Conservation (phyloP, 2,888 invertebrate species). For the Thelaira solivaga region DNA sequence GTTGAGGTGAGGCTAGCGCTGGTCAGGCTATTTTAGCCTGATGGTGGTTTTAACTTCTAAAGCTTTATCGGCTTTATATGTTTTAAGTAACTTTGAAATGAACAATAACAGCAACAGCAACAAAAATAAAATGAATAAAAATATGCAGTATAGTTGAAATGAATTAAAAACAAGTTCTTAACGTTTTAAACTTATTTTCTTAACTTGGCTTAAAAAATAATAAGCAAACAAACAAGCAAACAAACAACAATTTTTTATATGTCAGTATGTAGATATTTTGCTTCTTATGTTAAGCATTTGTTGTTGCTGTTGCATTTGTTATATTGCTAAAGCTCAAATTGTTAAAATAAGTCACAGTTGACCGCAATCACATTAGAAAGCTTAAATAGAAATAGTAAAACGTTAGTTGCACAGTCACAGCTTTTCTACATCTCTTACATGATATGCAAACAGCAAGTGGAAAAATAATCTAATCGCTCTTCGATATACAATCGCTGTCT, state of each 20-base stretch:
- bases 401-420: not conserved
- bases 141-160: constrained; percentile 33
- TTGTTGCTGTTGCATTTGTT: constrained; percentile 42
- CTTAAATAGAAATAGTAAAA: not conserved
- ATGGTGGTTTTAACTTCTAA: constrained; percentile 48
- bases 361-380: not conserved
- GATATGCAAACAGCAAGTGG: not conserved
- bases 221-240: no score
- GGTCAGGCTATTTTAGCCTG: constrained; percentile 22
- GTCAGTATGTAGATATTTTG: constrained; percentile 7
- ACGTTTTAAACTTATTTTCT: constrained; percentile 56
- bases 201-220: constrained; percentile 43
- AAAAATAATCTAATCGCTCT: not conserved
- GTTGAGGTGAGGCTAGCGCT: not conserved
- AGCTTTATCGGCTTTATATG: constrained; percentile 61
- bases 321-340: constrained; percentile 48
- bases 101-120: constrained; percentile 26
- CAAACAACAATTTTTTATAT: constrained; percentile 37
- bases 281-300: constrained; percentile 32
- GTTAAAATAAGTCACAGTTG: constrained; percentile 35
- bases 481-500: no score
- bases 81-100: constrained; percentile 52
- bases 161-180: constrained; percentile 61
- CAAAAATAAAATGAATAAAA: constrained; percentile 34
- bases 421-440: not conserved